Conservation (phyloP, 1,140 invertebrate genomes). For the Asbolus verrucosus region DNA sequence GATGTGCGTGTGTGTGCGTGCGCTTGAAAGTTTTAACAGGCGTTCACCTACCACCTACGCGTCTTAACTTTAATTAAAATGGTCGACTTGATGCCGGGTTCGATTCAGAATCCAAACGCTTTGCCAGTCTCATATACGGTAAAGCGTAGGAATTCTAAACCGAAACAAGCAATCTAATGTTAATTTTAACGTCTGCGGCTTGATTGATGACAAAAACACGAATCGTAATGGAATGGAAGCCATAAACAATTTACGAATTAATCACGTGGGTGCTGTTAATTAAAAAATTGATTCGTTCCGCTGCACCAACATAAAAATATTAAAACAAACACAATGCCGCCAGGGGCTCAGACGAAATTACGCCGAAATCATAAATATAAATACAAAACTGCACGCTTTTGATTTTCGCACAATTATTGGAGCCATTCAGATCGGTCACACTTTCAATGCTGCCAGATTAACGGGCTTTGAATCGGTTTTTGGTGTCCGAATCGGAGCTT, state of each 20-base stretch:
- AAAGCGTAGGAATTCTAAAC: conserved; percentile 87
- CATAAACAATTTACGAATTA: conserved; percentile 28
- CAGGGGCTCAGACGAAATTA: too few relatives aligned
- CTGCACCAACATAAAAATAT: conserved; percentile 2
- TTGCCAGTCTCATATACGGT: conserved; percentile 75
- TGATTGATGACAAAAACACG: background rate
- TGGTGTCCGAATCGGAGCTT: too few relatives aligned
- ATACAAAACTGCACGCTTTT: background rate
- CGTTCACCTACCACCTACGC: background rate
- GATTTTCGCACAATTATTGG: background rate
- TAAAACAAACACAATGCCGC: conserved; percentile 23
- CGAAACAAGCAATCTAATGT: conserved; percentile 66
- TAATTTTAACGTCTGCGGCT: too few relatives aligned
- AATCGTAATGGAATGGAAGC: background rate
- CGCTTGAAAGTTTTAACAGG: conserved; percentile 29
- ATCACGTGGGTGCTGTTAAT: conserved; percentile 25
- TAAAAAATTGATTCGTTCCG: conserved; percentile 30
- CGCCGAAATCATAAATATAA: conserved; percentile 27
- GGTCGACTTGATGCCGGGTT: conserved; percentile 57
- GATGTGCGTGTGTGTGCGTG: conserved; percentile 21
- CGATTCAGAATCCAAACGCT: conserved; percentile 85
- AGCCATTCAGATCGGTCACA: too few relatives aligned
- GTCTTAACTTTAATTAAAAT: conserved; percentile 34
- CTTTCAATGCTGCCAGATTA: too few relatives aligned
- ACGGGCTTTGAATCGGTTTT: too few relatives aligned